Evolutionary conservation across 1,140 invertebrate species (phyloP).

Genomic region (Delia radicum): DNA sequence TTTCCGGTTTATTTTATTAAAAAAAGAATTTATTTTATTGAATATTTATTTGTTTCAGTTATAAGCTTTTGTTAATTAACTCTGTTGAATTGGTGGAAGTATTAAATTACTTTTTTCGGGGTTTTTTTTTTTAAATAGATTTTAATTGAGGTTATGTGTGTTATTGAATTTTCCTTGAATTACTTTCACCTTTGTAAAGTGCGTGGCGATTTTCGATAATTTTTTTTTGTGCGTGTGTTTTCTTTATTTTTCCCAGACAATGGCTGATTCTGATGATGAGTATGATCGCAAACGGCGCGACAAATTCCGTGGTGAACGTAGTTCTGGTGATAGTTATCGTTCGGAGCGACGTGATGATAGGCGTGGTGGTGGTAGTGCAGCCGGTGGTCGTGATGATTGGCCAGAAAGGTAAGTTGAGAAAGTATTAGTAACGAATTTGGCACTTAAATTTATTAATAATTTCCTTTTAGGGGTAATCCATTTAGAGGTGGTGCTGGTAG

Average conservation of each 20-base stretch:
- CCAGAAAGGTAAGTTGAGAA: constrained; percentile 60
- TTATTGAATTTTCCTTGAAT: neutral
- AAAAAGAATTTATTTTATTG: no score
- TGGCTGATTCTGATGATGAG: constrained; percentile 90
- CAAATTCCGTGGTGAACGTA: constrained; percentile 85
- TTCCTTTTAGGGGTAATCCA: constrained; percentile 42
- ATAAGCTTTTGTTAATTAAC: no score
- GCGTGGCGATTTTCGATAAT: neutral
- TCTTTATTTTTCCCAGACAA: constrained; percentile 48
- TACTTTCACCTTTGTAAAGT: neutral
- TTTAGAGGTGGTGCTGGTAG: constrained; percentile 45
- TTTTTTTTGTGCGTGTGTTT: neutral
- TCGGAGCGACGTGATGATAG: constrained; percentile 72
- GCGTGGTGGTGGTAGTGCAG: constrained; percentile 38
- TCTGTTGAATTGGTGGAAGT: neutral
- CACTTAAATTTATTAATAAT: neutral
- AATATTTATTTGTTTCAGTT: no score
- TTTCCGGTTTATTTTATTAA: no score
- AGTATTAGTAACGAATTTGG: neutral
- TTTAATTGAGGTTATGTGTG: constrained; percentile 12
- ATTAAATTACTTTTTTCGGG: neutral
- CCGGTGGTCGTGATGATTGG: constrained; percentile 69
- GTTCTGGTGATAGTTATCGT: constrained; percentile 74
- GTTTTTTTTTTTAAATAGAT: neutral
- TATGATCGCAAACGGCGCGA: constrained; percentile 85